Percentiles rank a stretch among this genome's conserved stretches.
Evolutionary conservation across 1,140 invertebrate species (phyloP).

Genomic region (Euborellia annulipes): DNA sequence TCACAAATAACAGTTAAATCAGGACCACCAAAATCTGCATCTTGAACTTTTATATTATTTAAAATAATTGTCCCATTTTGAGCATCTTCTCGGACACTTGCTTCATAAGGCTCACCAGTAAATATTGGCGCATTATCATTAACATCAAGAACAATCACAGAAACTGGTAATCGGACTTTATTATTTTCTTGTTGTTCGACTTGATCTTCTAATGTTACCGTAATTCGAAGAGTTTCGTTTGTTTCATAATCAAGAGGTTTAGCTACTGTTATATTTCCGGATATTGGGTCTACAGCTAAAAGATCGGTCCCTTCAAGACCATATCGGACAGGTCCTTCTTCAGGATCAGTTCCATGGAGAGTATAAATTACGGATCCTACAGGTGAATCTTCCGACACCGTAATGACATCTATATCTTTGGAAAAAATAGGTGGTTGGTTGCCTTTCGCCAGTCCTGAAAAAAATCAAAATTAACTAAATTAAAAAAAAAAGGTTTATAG

Average conservation of each 20-base stretch:
- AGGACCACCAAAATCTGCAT: slow-evolving; percentile 63
- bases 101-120: slow-evolving; percentile 65
- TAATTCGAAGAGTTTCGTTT: slow-evolving; percentile 55
- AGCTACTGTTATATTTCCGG: slow-evolving; percentile 58
- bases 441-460: slow-evolving; percentile 12
- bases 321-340: slow-evolving; percentile 50
- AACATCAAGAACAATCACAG: slow-evolving; percentile 69
- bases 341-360: slow-evolving; percentile 63
- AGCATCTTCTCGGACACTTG: slow-evolving; percentile 61
- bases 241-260: slow-evolving; percentile 52
- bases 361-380: slow-evolving; percentile 59
- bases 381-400: slow-evolving; percentile 57
- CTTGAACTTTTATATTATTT: slow-evolving; percentile 50
- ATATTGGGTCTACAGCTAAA: slow-evolving; percentile 44
- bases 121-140: slow-evolving; percentile 79
- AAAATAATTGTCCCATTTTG: slow-evolving; percentile 56
- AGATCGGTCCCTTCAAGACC: slow-evolving; percentile 44
- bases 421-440: slow-evolving; percentile 52
- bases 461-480: no score
- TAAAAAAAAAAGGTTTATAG: no score
- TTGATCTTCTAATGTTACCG: slow-evolving; percentile 60
- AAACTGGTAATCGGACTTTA: slow-evolving; percentile 56
- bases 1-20: slow-evolving; percentile 43
- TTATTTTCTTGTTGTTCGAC: slow-evolving; percentile 50
- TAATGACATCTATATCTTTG: slow-evolving; percentile 52